A percentile compares a stretch with the other conserved stretches of the same genome.
phyloP scores from a whole-genome alignment of 37 sponge, comb jelly and placozoan genomes.

The Geodia barretti region DNA sequence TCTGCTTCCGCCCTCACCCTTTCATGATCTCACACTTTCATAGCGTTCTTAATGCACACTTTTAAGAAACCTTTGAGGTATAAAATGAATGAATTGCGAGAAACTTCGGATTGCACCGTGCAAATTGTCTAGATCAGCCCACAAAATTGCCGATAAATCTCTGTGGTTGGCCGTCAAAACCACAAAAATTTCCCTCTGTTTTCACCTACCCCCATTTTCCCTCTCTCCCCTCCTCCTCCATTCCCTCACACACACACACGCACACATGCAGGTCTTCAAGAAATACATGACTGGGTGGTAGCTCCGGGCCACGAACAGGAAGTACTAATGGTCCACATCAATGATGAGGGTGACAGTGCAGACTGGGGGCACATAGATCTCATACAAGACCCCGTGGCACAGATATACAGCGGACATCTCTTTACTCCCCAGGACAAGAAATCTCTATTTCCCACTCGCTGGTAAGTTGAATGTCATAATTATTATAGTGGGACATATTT shows the following conservation, averaged over 20 bases:
- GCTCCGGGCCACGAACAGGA: conserved; percentile 25
- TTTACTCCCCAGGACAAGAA: conserved; percentile 62
- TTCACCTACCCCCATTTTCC: not conserved
- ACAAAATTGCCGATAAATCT: no score
- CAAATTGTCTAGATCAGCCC: no score
- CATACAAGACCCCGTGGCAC: conserved; percentile 30
- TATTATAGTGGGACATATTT: no score
- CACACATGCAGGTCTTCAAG: conserved; percentile 28
- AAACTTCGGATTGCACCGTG: no score
- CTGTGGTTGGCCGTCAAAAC: no score
- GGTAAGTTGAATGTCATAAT: no score
- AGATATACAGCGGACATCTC: conserved; percentile 23
- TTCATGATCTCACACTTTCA: no score
- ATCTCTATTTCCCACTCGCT: conserved; percentile 26
- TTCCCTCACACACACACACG: not conserved
- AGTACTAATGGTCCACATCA: conserved; percentile 42
- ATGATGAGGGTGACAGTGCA: conserved; percentile 30
- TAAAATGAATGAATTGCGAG: no score
- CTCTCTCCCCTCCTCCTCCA: not conserved
- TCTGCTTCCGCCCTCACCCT: no score
- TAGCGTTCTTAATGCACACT: no score
- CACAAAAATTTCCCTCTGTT: not conserved
- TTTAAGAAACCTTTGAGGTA: no score
- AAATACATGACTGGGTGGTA: conserved; percentile 51
- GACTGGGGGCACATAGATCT: conserved; percentile 59